Evolutionary conservation across 1,140 invertebrate genomes (phyloP), one percentile per base, ranked within the genome.

Genomic region (Mya arenaria): DNA sequence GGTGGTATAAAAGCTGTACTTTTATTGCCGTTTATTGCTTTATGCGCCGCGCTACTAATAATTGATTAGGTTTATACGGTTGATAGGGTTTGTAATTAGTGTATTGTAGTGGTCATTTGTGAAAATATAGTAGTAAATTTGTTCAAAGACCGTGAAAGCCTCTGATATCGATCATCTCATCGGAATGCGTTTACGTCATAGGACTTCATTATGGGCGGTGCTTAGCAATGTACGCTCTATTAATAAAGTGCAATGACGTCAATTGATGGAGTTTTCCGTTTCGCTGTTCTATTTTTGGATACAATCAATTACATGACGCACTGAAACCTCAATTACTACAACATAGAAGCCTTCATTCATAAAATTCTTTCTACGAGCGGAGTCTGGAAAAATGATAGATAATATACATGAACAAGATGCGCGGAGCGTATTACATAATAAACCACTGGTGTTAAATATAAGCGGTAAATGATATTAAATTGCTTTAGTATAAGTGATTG

Each of bases 101-200:
- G n/a, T 6, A n/a, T 34, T 68, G 65, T 32, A 68, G 65, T 52
- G 48, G 48, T 52, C 48, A 52, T 17, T 23, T 52, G 48, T 52
- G 32, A 34, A 4, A 30, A 65, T 8, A 48, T n/a, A 5, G 36
- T 69, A n/a, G 77, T 80, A 80, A 80, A 71, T 23, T 58, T 62
- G 66, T 48, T 48, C 65, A 80, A 41, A 39, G 66, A 71, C 77
- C 77, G 56, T 80, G 65, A 80, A 80, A 80, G 19, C 4, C 8
- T 41, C 41, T 37, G 36, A 44, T 39, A 23, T 25, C 23, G 23
- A 44, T 55, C 32, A 19, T 0, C 23, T 17, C 58, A 66, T 39
- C 36, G 58, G 44, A 73, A 55, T 44, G 58, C 73, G 65, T 66
- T 55, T 74, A 83, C 82, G 82, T 83, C 71, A 83, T 75, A 83